A percentile compares a stretch with the other conserved stretches of the same genome.
Evolutionary conservation across 2,113 vertebrate genomes (phyloP).

Genomic region (Globicephala melas): DNA sequence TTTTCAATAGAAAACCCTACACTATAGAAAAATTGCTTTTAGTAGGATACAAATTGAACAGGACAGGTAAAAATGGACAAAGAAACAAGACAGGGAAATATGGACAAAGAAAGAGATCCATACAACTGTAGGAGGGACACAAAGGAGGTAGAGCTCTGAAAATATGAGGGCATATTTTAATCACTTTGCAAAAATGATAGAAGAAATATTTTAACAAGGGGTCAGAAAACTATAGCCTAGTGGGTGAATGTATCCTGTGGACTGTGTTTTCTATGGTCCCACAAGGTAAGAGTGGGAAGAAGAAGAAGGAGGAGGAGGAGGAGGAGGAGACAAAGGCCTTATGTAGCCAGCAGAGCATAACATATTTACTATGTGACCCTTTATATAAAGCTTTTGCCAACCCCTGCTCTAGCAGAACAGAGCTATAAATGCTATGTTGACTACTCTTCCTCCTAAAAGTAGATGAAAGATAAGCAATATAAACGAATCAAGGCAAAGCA

Average conservation of each 20-base stretch:
- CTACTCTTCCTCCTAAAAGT: background rate
- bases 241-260: background rate
- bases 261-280: background rate
- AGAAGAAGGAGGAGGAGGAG: too few species aligned
- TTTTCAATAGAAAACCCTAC: background rate
- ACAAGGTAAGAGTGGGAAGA: background rate
- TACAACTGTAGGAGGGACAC: background rate
- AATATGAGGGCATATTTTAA: background rate
- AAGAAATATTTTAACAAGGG: background rate
- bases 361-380: background rate
- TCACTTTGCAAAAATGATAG: background rate
- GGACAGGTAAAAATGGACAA: background rate
- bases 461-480: background rate
- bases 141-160: background rate
- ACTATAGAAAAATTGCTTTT: background rate
- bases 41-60: background rate
- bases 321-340: background rate
- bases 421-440: background rate
- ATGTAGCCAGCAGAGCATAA: background rate
- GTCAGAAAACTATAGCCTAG: background rate
- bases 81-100: background rate
- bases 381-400: background rate
- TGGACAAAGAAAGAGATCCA: background rate
- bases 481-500: background rate
- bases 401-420: background rate